Evolutionary conservation across 2,797 vertebrate species (phyloP).

Genomic region (Semaprochilodus insignis): DNA sequence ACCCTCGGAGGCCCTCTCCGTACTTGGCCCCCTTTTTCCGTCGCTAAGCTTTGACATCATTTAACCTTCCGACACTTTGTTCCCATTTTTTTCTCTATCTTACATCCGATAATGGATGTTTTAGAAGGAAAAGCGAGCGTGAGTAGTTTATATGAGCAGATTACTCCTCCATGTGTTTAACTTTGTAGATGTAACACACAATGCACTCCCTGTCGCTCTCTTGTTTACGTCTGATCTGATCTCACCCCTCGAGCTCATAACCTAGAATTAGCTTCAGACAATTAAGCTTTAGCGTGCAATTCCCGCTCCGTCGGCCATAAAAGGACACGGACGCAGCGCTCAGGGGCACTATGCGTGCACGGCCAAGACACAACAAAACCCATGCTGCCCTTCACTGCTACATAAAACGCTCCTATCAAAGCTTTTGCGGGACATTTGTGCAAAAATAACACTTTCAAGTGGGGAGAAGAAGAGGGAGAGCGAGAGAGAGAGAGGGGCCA

Average conservation of each 20-base stretch:
- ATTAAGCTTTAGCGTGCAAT: slow-evolving; percentile 28
- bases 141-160: background rate
- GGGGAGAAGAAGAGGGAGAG: background rate
- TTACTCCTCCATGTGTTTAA: slow-evolving; percentile 11
- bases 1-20: slow-evolving; percentile 1
- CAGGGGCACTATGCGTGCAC: background rate
- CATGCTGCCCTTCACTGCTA: slow-evolving; percentile 25
- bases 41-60: background rate
- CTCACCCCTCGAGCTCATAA: slow-evolving; percentile 18
- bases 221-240: slow-evolving; percentile 28
- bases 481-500: background rate
- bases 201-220: background rate
- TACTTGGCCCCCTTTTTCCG: slow-evolving; percentile 9
- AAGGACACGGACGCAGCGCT: slow-evolving; percentile 11
- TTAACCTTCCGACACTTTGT: background rate
- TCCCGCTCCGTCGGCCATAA: slow-evolving; percentile 31
- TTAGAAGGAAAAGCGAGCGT: background rate
- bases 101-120: slow-evolving; percentile 16
- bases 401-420: slow-evolving; percentile 45
- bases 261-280: slow-evolving; percentile 31
- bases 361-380: slow-evolving; percentile 18
- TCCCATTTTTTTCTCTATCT: background rate
- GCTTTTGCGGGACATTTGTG: slow-evolving; percentile 37
- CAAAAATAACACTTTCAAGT: slow-evolving; percentile 47
- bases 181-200: slow-evolving; percentile 14